Conservation (phyloP, 2,113 vertebrate species). For the Cottus gobio region DNA sequence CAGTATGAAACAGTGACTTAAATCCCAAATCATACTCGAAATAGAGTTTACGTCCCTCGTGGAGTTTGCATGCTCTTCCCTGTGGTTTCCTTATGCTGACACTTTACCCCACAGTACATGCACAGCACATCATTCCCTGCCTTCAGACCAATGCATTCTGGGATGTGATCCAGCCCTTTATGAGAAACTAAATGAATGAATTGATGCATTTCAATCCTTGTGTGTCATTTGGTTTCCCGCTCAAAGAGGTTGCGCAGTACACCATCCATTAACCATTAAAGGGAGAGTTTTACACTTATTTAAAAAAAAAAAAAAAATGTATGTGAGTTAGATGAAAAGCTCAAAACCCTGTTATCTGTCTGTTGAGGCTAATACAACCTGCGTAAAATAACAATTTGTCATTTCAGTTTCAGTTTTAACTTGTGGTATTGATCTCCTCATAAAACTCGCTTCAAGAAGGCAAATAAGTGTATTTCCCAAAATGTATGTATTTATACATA, state of each 20-base stretch:
- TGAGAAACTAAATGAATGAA: not conserved
- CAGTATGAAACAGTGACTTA: constrained; percentile 5
- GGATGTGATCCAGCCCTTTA: constrained; percentile 9
- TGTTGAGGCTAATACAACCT: no score
- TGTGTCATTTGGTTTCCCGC: not conserved
- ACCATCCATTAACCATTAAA: not conserved
- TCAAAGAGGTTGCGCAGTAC: not conserved
- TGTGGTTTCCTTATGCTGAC: constrained; percentile 10
- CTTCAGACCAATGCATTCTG: not conserved
- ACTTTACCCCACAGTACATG: not conserved
- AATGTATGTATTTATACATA: not conserved
- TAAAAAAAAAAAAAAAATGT: no score
- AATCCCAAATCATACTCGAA: not conserved
- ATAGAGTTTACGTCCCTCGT: not conserved
- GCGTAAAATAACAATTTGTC: no score
- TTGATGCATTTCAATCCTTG: not conserved
- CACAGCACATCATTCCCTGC: constrained; percentile 5
- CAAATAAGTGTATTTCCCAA: not conserved
- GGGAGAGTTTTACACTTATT: not conserved
- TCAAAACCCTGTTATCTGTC: not conserved
- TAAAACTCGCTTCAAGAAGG: not conserved
- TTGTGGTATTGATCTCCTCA: not conserved
- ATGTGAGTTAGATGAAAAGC: not conserved
- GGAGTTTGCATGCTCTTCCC: constrained; percentile 20
- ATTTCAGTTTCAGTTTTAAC: no score